Percentiles rank a stretch among this genome's conserved stretches.
phyloP scores from a whole-genome alignment of 2,888 invertebrate genomes.

The Ctena decussata region DNA sequence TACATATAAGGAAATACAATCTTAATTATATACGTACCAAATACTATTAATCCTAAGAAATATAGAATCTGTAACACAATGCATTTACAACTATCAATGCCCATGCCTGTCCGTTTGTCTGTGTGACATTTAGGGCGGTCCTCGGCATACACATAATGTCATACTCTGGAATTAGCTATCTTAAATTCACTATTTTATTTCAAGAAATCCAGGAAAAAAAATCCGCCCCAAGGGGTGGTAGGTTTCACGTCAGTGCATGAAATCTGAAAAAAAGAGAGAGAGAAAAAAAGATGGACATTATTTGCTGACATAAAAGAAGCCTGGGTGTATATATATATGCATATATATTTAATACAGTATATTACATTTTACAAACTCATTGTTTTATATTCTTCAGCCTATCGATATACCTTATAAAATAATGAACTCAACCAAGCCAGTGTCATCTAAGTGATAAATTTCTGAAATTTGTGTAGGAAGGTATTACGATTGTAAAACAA shows the following conservation, averaged over 20 bases:
- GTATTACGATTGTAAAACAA: background rate
- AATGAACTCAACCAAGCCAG: background rate
- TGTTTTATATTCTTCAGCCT: too few relatives aligned
- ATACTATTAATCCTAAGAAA: slow-evolving; percentile 49
- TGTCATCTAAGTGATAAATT: background rate
- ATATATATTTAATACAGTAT: too few relatives aligned
- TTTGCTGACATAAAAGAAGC: too few relatives aligned
- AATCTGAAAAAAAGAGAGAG: background rate
- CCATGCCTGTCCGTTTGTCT: slow-evolving; percentile 63
- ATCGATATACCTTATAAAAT: background rate
- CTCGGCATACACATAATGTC: slow-evolving; percentile 66
- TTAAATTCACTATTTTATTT: background rate
- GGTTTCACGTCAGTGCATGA: background rate
- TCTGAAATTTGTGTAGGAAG: background rate
- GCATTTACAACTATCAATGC: slow-evolving; percentile 53
- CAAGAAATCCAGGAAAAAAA: background rate
- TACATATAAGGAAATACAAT: background rate
- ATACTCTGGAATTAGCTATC: slow-evolving; percentile 29
- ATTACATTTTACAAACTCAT: too few relatives aligned
- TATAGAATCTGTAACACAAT: slow-evolving; percentile 57
- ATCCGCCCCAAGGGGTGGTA: background rate
- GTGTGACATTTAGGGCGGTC: slow-evolving; percentile 45
- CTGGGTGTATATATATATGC: too few relatives aligned
- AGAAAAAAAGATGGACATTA: too few relatives aligned
- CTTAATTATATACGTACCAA: slow-evolving; percentile 49